These are phyloP conservation scores for Nylanderia fulva DNA, from an alignment of 1,140 invertebrate genomes.

Conservation along the genomic window DNA sequence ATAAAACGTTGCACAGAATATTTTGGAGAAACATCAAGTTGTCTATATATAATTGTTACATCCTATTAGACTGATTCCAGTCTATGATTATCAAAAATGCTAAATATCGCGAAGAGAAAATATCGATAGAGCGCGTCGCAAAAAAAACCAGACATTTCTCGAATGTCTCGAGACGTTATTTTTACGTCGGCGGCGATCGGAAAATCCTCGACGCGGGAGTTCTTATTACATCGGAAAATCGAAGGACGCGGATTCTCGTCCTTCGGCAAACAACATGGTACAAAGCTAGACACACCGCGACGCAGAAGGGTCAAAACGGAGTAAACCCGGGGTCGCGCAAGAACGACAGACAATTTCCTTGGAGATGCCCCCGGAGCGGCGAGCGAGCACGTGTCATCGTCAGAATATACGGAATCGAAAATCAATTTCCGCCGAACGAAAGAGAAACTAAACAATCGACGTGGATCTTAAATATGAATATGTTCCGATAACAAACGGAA, in stretches of 20 bases:
- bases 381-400: conserved; percentile 58
- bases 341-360: conserved; percentile 69
- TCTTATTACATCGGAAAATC: conserved; percentile 54
- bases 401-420: conserved; percentile 66
- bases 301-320: conserved; percentile 15
- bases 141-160: not conserved
- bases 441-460: conserved; percentile 64
- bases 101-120: conserved; percentile 1
- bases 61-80: not conserved
- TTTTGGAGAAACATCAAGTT: not conserved
- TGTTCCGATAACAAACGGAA: conserved; percentile 25
- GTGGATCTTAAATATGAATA: conserved; percentile 43
- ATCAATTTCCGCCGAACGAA: conserved; percentile 68
- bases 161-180: conserved; percentile 30
- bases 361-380: conserved; percentile 35
- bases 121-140: not conserved
- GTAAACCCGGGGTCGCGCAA: not conserved
- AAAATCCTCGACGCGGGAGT: conserved; percentile 28
- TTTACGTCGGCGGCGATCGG: conserved; percentile 19
- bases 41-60: not conserved
- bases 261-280: not conserved
- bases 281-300: conserved; percentile 21
- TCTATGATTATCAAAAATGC: not conserved
- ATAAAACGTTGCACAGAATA: not conserved
- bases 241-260: conserved; percentile 31